Evolutionary conservation across 2,113 vertebrate genomes (phyloP).

Genomic region (Pollimyrus isidori): DNA sequence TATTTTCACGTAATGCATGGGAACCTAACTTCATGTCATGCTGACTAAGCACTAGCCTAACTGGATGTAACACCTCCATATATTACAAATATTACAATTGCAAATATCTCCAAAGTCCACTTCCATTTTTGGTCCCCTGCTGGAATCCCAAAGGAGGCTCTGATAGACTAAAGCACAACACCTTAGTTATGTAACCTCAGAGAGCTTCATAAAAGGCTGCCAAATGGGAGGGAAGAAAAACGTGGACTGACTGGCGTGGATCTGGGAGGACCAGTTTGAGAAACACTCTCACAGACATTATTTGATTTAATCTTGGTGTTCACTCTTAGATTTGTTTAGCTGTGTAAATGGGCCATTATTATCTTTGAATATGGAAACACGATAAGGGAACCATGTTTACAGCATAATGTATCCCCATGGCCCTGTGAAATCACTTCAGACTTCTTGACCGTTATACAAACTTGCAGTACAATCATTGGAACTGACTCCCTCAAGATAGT

Average conservation of each 20-base stretch:
- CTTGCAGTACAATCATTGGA: not conserved
- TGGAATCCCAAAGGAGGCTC: not conserved
- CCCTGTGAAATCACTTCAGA: not conserved
- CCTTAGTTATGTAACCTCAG: not conserved
- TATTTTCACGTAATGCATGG: not conserved
- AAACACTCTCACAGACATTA: not conserved
- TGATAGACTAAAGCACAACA: not conserved
- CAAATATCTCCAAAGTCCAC: not conserved
- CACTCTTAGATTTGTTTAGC: not conserved
- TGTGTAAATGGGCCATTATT: not conserved
- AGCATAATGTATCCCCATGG: not conserved
- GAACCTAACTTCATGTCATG: not conserved
- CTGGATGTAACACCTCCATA: not conserved
- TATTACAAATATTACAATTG: not conserved
- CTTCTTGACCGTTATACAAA: not conserved
- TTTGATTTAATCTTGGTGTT: not conserved
- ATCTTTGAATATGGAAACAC: not conserved
- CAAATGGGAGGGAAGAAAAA: not conserved
- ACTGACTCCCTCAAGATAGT: not conserved
- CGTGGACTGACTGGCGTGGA: not conserved
- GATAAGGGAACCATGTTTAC: not conserved
- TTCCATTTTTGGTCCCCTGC: not conserved
- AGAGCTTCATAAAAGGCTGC: not conserved
- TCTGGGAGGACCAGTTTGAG: not conserved
- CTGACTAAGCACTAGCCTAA: not conserved